These are phyloP conservation scores for Drosophila imparisetae DNA, from an alignment of 2,888 invertebrate genomes.

Conservation along the genomic window DNA sequence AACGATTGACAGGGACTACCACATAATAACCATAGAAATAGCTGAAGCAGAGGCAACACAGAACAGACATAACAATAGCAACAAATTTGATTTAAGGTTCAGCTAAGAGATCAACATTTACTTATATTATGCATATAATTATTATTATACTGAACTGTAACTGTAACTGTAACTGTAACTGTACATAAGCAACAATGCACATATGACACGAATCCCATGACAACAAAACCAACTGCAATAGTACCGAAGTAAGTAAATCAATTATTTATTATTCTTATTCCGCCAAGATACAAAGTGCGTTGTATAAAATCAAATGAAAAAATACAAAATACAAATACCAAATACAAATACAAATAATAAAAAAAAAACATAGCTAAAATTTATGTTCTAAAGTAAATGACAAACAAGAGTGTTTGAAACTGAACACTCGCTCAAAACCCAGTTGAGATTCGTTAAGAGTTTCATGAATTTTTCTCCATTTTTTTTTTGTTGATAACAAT, in stretches of 20 bases:
- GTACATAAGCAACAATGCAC: slow-evolving; percentile 47
- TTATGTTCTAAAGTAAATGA: slow-evolving; percentile 54
- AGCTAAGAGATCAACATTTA: slow-evolving; percentile 40
- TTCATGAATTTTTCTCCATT: slow-evolving; percentile 28
- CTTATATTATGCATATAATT: slow-evolving; percentile 46
- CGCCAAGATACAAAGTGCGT: slow-evolving; percentile 39
- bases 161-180: slow-evolving; percentile 54
- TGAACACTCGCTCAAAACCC: slow-evolving; percentile 32
- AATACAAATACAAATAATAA: slow-evolving; percentile 30
- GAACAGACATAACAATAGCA: slow-evolving; percentile 58
- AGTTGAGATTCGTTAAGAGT: slow-evolving; percentile 38
- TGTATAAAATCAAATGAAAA: slow-evolving; percentile 46
- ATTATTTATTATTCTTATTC: slow-evolving; percentile 66
- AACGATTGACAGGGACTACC: slow-evolving; percentile 82
- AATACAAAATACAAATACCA: slow-evolving; percentile 18
- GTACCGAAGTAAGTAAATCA: slow-evolving; percentile 76
- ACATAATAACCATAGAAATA: slow-evolving; percentile 71
- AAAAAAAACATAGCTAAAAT: slow-evolving; percentile 60
- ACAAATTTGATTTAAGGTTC: slow-evolving; percentile 67
- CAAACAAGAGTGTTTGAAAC: slow-evolving; percentile 21
- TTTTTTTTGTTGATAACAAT: slow-evolving; percentile 58
- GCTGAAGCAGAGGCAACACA: slow-evolving; percentile 52
- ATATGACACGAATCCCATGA: slow-evolving; percentile 31
- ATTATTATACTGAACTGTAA: slow-evolving; percentile 42
- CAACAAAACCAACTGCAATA: slow-evolving; percentile 54